Evolutionary conservation across 2,888 invertebrate species (phyloP), one percentile per base, ranked within the genome.

Genomic region (Nymphalis urticae): DNA sequence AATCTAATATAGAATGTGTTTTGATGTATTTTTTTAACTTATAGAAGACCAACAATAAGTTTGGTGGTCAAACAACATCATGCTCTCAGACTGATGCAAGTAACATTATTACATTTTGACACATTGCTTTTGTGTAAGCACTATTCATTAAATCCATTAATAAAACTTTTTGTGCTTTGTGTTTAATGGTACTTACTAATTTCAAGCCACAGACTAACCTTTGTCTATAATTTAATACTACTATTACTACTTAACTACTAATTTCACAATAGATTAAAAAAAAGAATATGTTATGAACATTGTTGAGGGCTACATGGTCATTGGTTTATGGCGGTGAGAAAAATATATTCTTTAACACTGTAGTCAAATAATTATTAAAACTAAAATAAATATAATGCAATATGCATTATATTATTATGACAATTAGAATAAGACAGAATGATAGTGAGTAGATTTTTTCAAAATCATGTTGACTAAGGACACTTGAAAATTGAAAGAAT

Each of bases 41-140:
- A 82, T 92, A 92, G 92, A 92, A 89, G 91, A 90, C 77, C 92
- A 92, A 87, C 92, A 92, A 83, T 92, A 90, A 87, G 81, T 81
- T 84, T 79, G 83, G 83, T 84, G 87, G 80, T 83, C 82, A 82
- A 80, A 82, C 80, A 75, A 81, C 82, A 77, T 82, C 84, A 88
- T 86, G 87, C 90, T 88, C 91, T 89, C 86, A 90, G 86, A 88
- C 84, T 90, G 89, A 92, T 86, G 91, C 92, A 92, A 92, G 92
- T 92, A 92, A 91, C 84, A 81, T 68, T 79, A 82, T 85, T 85
- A 85, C 78, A 82, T 86, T 82, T 81, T 85, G 81, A 82, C 77
- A 81, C 78, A 80, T 82, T 78, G 89, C 88, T 89, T 90, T 78
- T 88, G 85, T 87, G 85, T 83, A 75, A 82, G 82, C 82, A 86